These are phyloP conservation scores for Saccostrea glomerata DNA, from an alignment of 1,140 invertebrate genomes.

Conservation along the genomic window DNA sequence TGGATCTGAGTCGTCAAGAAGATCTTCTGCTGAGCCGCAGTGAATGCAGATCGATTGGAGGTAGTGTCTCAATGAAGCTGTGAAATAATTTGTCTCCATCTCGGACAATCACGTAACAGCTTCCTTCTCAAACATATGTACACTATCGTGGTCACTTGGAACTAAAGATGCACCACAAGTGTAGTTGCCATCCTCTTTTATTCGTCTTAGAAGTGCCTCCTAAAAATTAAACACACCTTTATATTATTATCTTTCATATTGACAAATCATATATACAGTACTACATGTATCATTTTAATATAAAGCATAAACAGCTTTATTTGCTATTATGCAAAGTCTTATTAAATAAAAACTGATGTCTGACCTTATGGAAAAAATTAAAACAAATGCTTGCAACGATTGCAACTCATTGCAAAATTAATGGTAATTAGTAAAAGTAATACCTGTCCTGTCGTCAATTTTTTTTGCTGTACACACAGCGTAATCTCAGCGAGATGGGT, in stretches of 20 bases:
- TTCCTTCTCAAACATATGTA: constrained; percentile 11
- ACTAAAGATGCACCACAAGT: constrained; percentile 29
- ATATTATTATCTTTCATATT: neutral
- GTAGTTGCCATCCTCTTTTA: constrained; percentile 13
- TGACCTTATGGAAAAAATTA: neutral
- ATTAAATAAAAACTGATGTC: too few species aligned
- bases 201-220: constrained; percentile 3
- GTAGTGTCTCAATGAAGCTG: constrained; percentile 4
- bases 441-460: constrained; percentile 13
- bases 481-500: too few species aligned
- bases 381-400: neutral
- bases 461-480: constrained; percentile 24
- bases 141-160: neutral
- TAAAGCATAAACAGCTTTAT: neutral
- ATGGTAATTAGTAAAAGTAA: neutral
- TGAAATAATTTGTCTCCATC: constrained; percentile 21
- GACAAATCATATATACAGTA: neutral
- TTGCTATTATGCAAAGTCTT: neutral
- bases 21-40: constrained; percentile 18
- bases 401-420: neutral
- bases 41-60: constrained; percentile 32
- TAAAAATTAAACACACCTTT: neutral
- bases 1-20: constrained; percentile 32
- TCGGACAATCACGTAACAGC: neutral
- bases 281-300: too few species aligned